Base-by-base conservation (phyloP, 2,797 vertebrate species). In the Gephyroberyx darwinii region DNA sequence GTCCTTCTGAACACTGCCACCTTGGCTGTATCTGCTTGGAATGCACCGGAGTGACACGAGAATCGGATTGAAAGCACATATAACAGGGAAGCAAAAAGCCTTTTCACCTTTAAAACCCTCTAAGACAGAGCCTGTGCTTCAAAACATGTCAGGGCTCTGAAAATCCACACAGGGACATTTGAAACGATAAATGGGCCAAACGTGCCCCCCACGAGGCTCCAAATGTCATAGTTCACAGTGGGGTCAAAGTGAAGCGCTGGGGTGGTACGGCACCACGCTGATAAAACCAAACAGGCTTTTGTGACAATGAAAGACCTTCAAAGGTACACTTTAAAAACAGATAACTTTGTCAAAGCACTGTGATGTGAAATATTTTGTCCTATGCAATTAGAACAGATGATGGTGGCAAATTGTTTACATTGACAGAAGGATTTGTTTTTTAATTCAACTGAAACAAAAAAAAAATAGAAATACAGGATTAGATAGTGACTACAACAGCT, bases 191-290 rank as follows among this genome's bases (percentile, higher is more conserved):
- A 91, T 88, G 85, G 88, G 90, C 84, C 88, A 91, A 92, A 92
- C 83, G 85, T 84, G 80, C 89, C 92, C 90, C 91, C 91, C 87
- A 77, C 68, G 82, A 89, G 84, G 90, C 86, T 91, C 89, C 84
- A 89, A 91, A 92, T 94, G 93, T 93, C 93, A 94, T 88, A 93
- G 93, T 93, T 93, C 92, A 92, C 83, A 83, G 84, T 80, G 88
- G 91, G 93, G 93, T 93, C 92, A 92, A 90, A 92, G 89, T 90
- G 88, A 92, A 92, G 89, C 90, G 82, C 90, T 91, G 89, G 90
- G 91, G 88, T 81, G 85, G 89, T 87, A 81, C 67, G 89, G 88
- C 81, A 85, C 83, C 93, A 86, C 90, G 92, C 91, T 92, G 93
- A 81, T 91, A 86, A 88, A 90, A 89, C 91, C 90, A 91, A 91